Evolutionary conservation across 2,113 vertebrate genomes (phyloP), one percentile per base, ranked within the genome.

Genomic region (Manacus vitellinus): DNA sequence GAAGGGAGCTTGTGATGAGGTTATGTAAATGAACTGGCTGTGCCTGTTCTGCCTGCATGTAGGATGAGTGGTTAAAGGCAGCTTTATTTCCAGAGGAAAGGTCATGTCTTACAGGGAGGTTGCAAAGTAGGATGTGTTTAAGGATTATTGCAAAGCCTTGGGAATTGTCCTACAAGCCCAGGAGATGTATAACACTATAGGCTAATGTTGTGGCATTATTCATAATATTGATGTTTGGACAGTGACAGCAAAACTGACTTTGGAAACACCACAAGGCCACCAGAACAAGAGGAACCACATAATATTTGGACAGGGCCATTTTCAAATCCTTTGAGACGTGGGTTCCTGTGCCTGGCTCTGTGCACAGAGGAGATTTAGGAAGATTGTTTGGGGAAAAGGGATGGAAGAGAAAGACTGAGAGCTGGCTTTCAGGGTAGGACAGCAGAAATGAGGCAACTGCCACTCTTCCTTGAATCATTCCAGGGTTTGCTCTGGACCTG

Each of bases 81-180:
- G 56, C 9, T 2, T 66, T 76, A 73, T 21, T 90, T 96, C 92
- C 84, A 91, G 93, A 91, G 85, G 79, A 94, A 97, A 91, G 94
- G 87, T 86, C 79, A 59, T 7, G 25, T 24, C 68, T 86, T 28
- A 54, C 68, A 71, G 10, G 71, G 35, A 15, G 52, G 55, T 58
- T 95, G 86, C 4, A n/a, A 92, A 52, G 17, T 43, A 47, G 49
- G 39, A 52, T 56, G 56, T 25, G 6, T 62, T 88, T 75, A 33
- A 89, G 52, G 49, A 24, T 56, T 35, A 4, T 8, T 88, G 68
- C 75, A 78, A 74, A 92, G 73, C 62, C 43, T 54, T 66, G 17
- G 15, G 11, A 41, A 14, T 3, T 67, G 39, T 65, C 78, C 51
- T 61, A 6, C 15, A 52, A 63, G n/a, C 31, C 37, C 22, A 59